phyloP scores from a whole-genome alignment of 2,888 invertebrate genomes.

The Melipona beecheii region DNA sequence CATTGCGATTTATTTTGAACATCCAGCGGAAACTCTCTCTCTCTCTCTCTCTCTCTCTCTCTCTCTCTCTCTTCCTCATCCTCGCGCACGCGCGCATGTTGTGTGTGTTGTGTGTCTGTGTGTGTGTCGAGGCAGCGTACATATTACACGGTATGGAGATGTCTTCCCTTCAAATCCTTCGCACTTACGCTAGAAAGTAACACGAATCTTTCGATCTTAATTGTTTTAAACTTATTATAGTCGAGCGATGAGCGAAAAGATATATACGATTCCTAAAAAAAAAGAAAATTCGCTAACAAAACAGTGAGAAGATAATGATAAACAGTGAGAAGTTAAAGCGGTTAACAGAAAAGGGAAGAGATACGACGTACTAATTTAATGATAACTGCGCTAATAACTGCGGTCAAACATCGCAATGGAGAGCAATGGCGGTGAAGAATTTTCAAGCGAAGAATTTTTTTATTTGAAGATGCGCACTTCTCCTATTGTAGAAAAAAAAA shows the following conservation, averaged over 20 bases:
- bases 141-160: slow-evolving; percentile 10
- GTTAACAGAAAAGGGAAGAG: not conserved
- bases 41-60: not conserved
- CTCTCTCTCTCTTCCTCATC: not conserved
- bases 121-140: slow-evolving; percentile 10
- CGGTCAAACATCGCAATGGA: not conserved
- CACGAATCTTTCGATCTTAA: slow-evolving; percentile 8
- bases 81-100: not conserved
- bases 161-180: slow-evolving; percentile 61
- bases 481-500: not conserved
- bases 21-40: slow-evolving; percentile 23
- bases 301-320: not conserved
- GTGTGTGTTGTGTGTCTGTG: not conserved
- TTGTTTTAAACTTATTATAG: slow-evolving; percentile 2
- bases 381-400: not conserved
- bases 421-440: not conserved
- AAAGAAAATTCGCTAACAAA: not conserved
- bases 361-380: not conserved
- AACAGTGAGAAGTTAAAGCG: not conserved
- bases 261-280: not conserved
- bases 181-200: slow-evolving; percentile 54
- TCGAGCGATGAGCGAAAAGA: not conserved
- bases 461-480: not conserved
- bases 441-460: not conserved
- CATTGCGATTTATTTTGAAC: slow-evolving; percentile 54